These are phyloP conservation scores for Cotesia vestalis DNA, from an alignment of 1,140 invertebrate species.

Conservation along the genomic window DNA sequence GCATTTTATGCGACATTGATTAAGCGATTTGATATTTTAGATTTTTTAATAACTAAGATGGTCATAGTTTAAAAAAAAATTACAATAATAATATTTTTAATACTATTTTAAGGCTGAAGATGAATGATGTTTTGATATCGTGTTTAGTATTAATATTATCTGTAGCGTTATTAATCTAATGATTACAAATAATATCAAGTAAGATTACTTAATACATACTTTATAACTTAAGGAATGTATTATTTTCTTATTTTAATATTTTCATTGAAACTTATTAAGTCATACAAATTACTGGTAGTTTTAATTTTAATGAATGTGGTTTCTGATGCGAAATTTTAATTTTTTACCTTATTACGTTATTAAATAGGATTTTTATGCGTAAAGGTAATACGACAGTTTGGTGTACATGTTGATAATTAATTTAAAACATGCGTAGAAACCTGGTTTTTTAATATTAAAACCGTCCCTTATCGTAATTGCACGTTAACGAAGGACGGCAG, in stretches of 20 bases:
- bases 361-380: not conserved
- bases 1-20: too few species aligned
- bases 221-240: slow-evolving; percentile 1
- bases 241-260: slow-evolving; percentile 1
- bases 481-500: slow-evolving; percentile 18
- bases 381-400: not conserved
- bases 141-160: slow-evolving; percentile 1
- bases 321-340: not conserved
- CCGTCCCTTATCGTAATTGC: slow-evolving; percentile 9
- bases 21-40: too few species aligned
- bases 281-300: not conserved
- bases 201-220: slow-evolving; percentile 19
- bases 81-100: not conserved
- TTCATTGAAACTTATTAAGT: slow-evolving; percentile 1
- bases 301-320: not conserved
- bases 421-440: not conserved
- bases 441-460: not conserved
- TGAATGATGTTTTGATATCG: not conserved
- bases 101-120: not conserved
- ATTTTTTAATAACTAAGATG: too few species aligned
- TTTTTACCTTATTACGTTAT: not conserved
- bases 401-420: not conserved
- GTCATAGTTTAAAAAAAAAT: too few species aligned
- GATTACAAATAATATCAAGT: slow-evolving; percentile 45
- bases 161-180: slow-evolving; percentile 41